Evolutionary conservation across 1,140 invertebrate genomes (phyloP).

Genomic region (Camponotus vicinus): DNA sequence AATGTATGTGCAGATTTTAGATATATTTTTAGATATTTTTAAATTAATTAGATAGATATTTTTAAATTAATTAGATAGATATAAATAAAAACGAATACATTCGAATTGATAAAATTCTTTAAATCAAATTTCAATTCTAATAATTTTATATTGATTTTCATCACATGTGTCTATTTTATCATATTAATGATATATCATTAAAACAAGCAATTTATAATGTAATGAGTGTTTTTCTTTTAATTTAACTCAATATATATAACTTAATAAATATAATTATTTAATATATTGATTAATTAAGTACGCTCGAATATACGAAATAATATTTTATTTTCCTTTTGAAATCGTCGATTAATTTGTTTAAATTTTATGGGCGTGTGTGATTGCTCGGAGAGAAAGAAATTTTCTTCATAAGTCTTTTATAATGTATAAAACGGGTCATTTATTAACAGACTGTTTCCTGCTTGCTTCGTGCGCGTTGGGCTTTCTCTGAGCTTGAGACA

Average conservation of each 20-base stretch:
- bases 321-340: neutral
- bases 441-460: neutral
- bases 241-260: neutral
- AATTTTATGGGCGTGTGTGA: neutral
- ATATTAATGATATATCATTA: neutral
- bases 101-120: neutral
- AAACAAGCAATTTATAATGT: neutral
- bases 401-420: neutral
- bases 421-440: slow-evolving; percentile 4
- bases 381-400: neutral
- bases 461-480: neutral
- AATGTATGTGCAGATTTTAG: neutral
- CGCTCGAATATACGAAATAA: neutral
- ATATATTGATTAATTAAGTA: neutral
- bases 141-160: neutral
- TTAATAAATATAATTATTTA: neutral
- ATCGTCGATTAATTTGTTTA: neutral
- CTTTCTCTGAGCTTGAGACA: slow-evolving; percentile 13
- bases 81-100: neutral
- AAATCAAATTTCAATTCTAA: neutral
- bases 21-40: neutral
- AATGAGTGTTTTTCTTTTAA: too few relatives aligned
- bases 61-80: neutral
- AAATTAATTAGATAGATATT: neutral
- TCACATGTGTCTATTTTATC: neutral